A percentile compares a stretch with the other conserved stretches of the same genome.
These are phyloP conservation scores for Drepana falcataria DNA, from an alignment of 2,888 invertebrate genomes.

Conservation along the genomic window DNA sequence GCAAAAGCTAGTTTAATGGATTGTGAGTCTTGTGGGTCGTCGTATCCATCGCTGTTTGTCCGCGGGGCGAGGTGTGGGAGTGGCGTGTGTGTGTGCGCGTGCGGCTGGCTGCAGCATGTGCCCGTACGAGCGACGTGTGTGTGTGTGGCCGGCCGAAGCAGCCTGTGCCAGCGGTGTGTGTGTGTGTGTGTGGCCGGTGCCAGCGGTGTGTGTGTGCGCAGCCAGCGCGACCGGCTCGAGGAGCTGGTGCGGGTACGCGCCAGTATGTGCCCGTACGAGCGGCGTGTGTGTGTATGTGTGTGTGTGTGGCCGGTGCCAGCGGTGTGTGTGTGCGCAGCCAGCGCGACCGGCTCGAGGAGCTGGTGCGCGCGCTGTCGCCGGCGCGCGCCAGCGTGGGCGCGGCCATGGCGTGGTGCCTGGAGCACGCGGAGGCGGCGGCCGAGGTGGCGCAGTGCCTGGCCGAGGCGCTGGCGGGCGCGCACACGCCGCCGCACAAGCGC, in stretches of 20 bases:
- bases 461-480: slow-evolving; percentile 88
- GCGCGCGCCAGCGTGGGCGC: slow-evolving; percentile 91
- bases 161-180: no score
- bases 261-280: neutral
- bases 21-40: no score
- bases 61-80: no score
- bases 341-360: slow-evolving; percentile 94
- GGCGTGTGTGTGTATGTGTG: neutral
- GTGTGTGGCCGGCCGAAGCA: no score
- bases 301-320: neutral
- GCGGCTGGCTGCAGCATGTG: no score
- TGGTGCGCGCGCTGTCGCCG: slow-evolving; percentile 90
- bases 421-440: slow-evolving; percentile 98
- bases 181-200: no score
- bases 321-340: slow-evolving; percentile 79
- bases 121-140: no score
- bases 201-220: neutral
- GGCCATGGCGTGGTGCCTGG: slow-evolving; percentile 99
- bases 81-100: no score
- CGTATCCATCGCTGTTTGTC: no score
- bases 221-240: neutral
- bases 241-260: no score
- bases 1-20: no score
- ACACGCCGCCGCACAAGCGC: slow-evolving; percentile 91
- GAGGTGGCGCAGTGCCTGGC: slow-evolving; percentile 95